Evolutionary conservation across 2,797 vertebrate species (phyloP).

Genomic region (Pristis pectinata): DNA sequence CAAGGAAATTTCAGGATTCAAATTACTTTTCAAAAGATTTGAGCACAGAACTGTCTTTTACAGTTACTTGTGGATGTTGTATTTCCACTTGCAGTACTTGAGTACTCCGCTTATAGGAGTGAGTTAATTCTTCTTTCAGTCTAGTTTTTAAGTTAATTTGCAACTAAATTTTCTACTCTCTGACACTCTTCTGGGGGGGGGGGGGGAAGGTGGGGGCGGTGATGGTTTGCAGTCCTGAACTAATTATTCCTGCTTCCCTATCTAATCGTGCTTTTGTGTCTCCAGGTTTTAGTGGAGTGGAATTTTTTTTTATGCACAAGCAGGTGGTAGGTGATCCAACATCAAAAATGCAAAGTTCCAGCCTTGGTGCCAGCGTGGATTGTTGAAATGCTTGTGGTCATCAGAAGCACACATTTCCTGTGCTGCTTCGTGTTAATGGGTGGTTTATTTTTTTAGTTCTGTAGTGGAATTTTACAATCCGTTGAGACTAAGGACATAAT

Average conservation of each 20-base stretch:
- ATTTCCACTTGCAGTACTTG: neutral
- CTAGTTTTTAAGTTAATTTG: neutral
- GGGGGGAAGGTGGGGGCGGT: too few species aligned
- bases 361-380: neutral
- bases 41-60: neutral
- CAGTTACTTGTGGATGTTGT: neutral
- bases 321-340: neutral
- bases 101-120: neutral
- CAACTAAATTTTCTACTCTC: neutral
- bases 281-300: neutral
- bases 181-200: neutral
- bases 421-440: neutral
- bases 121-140: neutral
- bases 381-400: neutral
- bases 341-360: neutral
- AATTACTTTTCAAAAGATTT: neutral
- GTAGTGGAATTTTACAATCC: slow-evolving; percentile 4
- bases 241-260: neutral
- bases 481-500: neutral
- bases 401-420: neutral
- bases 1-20: neutral
- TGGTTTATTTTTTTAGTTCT: neutral
- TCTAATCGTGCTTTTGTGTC: neutral
- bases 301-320: neutral
- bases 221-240: neutral